Evolutionary conservation across 2,113 vertebrate species (phyloP).

Genomic region (Malurus cyaneus): DNA sequence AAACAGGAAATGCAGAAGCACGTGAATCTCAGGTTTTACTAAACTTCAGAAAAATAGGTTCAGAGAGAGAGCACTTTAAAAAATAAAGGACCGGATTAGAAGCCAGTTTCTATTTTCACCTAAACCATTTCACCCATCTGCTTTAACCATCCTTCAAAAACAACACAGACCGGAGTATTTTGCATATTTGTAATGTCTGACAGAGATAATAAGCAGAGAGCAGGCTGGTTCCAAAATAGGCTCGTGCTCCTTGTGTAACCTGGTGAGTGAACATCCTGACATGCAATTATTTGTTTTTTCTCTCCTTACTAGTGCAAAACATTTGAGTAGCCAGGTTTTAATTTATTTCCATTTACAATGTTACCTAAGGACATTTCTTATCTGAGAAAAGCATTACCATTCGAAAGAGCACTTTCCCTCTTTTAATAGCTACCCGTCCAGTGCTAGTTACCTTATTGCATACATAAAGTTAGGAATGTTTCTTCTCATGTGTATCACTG

Average conservation of each 20-base stretch:
- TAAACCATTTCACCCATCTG: not conserved
- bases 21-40: constrained; percentile 24
- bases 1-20: constrained; percentile 76
- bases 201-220: not conserved
- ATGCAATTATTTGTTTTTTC: constrained; percentile 35
- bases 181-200: constrained; percentile 19
- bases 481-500: constrained; percentile 16
- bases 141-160: constrained; percentile 12
- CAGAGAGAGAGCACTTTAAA: not conserved
- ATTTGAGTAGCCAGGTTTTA: constrained; percentile 36
- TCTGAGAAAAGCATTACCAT: constrained; percentile 32
- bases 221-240: constrained; percentile 15
- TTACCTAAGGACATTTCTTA: constrained; percentile 59
- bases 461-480: constrained; percentile 14
- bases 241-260: constrained; percentile 32
- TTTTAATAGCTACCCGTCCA: not conserved
- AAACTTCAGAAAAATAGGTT: constrained; percentile 28
- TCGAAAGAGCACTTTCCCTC: not conserved
- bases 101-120: constrained; percentile 31
- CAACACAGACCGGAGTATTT: not conserved
- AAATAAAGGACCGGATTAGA: not conserved
- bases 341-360: constrained; percentile 54
- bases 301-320: constrained; percentile 2
- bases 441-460: constrained; percentile 2
- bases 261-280: constrained; percentile 34